Percentiles rank a stretch among this genome's conserved stretches.
Conservation (phyloP, 2,113 vertebrate genomes). For the Chitala chitala region DNA sequence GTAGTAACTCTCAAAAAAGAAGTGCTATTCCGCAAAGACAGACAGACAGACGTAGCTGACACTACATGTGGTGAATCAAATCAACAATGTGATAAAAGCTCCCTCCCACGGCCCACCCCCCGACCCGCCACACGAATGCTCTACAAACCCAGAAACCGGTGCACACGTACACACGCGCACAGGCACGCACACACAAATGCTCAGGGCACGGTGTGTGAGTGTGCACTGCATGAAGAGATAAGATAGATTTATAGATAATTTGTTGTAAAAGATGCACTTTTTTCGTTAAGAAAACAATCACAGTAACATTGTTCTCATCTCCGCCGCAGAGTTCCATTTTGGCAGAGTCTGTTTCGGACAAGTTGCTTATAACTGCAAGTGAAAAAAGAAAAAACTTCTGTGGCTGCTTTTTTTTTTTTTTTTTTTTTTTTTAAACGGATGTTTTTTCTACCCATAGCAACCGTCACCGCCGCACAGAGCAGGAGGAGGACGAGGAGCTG, state of each 20-base stretch:
- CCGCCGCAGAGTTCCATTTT: slow-evolving; percentile 41
- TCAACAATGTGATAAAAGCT: slow-evolving; percentile 53
- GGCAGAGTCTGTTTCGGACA: slow-evolving; percentile 55
- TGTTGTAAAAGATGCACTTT: slow-evolving; percentile 70
- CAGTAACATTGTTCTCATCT: slow-evolving; percentile 66
- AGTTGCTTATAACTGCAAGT: slow-evolving; percentile 50
- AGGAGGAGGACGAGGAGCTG: slow-evolving; percentile 95
- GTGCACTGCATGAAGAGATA: slow-evolving; percentile 57
- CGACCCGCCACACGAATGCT: slow-evolving; percentile 19
- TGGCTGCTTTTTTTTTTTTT: not conserved
- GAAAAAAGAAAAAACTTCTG: slow-evolving; percentile 27
- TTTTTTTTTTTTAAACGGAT: not conserved
- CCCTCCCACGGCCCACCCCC: slow-evolving; percentile 29
- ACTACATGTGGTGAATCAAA: slow-evolving; percentile 61
- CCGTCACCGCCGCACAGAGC: slow-evolving; percentile 91
- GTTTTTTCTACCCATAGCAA: slow-evolving; percentile 58
- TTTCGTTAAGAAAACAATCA: slow-evolving; percentile 69
- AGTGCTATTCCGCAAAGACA: slow-evolving; percentile 69
- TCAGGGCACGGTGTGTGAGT: slow-evolving; percentile 53
- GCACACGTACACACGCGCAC: slow-evolving; percentile 33
- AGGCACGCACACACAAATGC: slow-evolving; percentile 45
- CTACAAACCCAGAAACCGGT: slow-evolving; percentile 6
- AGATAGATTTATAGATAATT: slow-evolving; percentile 61
- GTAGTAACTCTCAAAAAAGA: slow-evolving; percentile 65
- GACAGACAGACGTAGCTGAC: slow-evolving; percentile 65